Conservation (phyloP, 2,888 invertebrate genomes). For the Alviniconcha strummeri region DNA sequence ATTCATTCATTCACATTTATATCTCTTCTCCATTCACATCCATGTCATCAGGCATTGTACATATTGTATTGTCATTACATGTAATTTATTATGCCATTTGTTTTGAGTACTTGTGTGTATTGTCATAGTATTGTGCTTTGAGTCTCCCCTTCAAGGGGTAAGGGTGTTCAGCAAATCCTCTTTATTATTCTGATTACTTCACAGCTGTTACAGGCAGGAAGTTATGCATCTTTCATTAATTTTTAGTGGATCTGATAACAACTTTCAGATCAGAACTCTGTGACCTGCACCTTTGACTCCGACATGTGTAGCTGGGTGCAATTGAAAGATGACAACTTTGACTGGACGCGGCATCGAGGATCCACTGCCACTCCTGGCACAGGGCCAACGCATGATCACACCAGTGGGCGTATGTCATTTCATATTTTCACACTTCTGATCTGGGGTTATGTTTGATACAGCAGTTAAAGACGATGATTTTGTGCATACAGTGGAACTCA, state of each 20-base stretch:
- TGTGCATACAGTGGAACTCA: not conserved
- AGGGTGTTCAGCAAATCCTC: too few relatives aligned
- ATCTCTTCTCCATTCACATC: too few relatives aligned
- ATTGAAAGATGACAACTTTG: conserved; percentile 59
- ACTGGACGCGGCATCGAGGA: conserved; percentile 61
- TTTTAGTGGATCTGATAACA: not conserved
- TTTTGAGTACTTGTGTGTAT: too few relatives aligned
- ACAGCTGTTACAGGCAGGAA: too few relatives aligned
- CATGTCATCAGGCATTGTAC: too few relatives aligned
- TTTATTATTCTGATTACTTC: too few relatives aligned
- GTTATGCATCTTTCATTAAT: too few relatives aligned
- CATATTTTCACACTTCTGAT: not conserved
- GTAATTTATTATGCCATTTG: too few relatives aligned
- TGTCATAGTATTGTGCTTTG: too few relatives aligned
- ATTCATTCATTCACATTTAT: too few relatives aligned
- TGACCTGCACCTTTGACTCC: conserved; percentile 64
- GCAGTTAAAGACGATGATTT: not conserved
- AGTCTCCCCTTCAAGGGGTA: too few relatives aligned
- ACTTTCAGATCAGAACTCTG: conserved; percentile 14
- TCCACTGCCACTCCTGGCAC: conserved; percentile 57
- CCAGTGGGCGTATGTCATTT: conserved; percentile 52
- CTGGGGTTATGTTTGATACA: not conserved
- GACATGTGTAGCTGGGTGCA: conserved; percentile 65
- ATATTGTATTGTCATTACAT: too few relatives aligned
- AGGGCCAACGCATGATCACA: conserved; percentile 64